phyloP scores from a whole-genome alignment of 2,113 vertebrate genomes.

The Pristiophorus japonicus region DNA sequence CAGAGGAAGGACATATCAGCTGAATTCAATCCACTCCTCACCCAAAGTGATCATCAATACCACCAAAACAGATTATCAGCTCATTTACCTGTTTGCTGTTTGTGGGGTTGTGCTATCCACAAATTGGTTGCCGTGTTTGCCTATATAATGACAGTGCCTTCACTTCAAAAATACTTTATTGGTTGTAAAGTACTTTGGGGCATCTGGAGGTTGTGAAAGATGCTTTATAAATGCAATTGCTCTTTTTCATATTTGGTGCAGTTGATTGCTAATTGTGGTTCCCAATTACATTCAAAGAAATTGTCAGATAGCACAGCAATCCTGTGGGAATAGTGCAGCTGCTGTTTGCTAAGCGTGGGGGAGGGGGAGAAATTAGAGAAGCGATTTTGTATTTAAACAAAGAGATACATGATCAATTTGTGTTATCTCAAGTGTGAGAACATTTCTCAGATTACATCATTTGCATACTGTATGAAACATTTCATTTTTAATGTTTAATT shows the following conservation, averaged over 20 bases:
- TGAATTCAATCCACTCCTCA: no score
- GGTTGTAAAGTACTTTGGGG: no score
- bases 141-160: no score
- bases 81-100: no score
- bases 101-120: no score
- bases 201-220: no score
- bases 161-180: no score
- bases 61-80: no score
- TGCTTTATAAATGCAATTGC: no score
- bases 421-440: background rate
- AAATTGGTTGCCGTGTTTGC: no score
- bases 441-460: background rate
- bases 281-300: background rate
- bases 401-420: background rate
- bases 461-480: background rate
- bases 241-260: background rate
- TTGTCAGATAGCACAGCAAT: background rate
- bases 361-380: background rate
- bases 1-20: no score
- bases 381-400: background rate
- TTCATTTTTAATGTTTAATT: background rate
- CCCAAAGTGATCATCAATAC: no score
- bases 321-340: background rate
- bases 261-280: background rate
- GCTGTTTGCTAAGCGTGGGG: background rate